Percentiles rank a stretch among this genome's conserved stretches.
Evolutionary conservation across 2,797 vertebrate genomes (phyloP).

Genomic region (Typhlichthys subterraneus): DNA sequence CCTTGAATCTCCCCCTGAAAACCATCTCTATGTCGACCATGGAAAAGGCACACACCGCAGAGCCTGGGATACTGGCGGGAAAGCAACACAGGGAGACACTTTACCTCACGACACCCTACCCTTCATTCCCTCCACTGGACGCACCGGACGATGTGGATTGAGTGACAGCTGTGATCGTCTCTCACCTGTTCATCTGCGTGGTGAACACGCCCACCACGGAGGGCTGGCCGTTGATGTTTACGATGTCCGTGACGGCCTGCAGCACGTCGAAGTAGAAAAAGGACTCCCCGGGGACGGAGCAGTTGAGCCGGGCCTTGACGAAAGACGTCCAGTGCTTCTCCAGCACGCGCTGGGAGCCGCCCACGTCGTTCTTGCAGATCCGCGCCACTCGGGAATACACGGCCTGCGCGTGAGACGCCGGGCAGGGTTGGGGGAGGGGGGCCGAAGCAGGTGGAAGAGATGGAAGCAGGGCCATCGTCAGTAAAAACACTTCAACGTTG

Average conservation of each 20-base stretch:
- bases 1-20: constrained; percentile 96
- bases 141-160: not conserved
- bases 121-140: not conserved
- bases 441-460: not conserved
- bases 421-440: not conserved
- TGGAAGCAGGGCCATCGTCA: constrained; percentile 51
- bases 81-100: not conserved
- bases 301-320: constrained; percentile 95
- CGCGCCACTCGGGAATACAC: constrained; percentile 97
- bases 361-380: constrained; percentile 97
- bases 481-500: constrained; percentile 64
- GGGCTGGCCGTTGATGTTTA: constrained; percentile 89
- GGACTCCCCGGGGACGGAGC: constrained; percentile 95
- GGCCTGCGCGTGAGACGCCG: constrained; percentile 74
- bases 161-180: not conserved
- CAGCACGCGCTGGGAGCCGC: constrained; percentile 94
- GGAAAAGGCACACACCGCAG: constrained; percentile 96
- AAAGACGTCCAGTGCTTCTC: constrained; percentile 99
- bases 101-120: not conserved
- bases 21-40: constrained; percentile 96
- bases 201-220: constrained; percentile 94
- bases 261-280: constrained; percentile 99
- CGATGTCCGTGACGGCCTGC: constrained; percentile 95
- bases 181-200: constrained; percentile 97
- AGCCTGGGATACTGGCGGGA: constrained; percentile 89